phyloP scores from a whole-genome alignment of 2,113 vertebrate species.

The Orthonyx spaldingii region DNA sequence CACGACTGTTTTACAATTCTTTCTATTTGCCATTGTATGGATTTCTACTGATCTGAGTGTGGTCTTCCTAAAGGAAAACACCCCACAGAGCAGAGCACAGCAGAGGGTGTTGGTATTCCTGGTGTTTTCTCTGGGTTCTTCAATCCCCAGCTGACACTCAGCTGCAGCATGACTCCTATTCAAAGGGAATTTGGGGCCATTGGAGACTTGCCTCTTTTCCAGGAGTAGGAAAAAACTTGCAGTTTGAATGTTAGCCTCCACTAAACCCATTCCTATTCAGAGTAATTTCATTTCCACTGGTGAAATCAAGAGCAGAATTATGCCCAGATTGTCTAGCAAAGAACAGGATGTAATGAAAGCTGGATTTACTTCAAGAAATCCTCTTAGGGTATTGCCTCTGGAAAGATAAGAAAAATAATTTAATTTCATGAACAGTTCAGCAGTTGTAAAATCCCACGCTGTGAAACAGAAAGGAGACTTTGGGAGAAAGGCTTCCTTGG shows the following conservation, averaged over 20 bases:
- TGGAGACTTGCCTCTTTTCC: neutral
- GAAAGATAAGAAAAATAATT: constrained; percentile 51
- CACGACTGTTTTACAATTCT: neutral
- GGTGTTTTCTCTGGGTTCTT: neutral
- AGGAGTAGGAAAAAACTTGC: neutral
- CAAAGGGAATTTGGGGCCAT: neutral
- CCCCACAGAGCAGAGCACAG: neutral
- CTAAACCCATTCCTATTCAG: neutral
- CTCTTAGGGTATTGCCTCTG: constrained; percentile 13
- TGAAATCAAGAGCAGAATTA: constrained; percentile 41
- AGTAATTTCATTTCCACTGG: neutral
- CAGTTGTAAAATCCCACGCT: neutral
- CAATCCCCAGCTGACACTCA: neutral
- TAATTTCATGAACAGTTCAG: constrained; percentile 29
- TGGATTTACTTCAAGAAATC: constrained; percentile 38
- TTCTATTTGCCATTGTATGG: neutral
- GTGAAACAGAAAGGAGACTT: neutral
- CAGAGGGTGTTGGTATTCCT: neutral
- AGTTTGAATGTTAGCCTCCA: neutral
- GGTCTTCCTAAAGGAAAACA: neutral
- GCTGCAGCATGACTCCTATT: neutral
- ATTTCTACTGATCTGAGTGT: neutral
- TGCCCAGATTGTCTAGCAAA: neutral
- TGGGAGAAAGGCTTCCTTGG: neutral
- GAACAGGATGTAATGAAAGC: constrained; percentile 16